A percentile compares a stretch with the other conserved stretches of the same genome.
Evolutionary conservation across 2,888 invertebrate species (phyloP).

Genomic region (Fabriciana adippe): DNA sequence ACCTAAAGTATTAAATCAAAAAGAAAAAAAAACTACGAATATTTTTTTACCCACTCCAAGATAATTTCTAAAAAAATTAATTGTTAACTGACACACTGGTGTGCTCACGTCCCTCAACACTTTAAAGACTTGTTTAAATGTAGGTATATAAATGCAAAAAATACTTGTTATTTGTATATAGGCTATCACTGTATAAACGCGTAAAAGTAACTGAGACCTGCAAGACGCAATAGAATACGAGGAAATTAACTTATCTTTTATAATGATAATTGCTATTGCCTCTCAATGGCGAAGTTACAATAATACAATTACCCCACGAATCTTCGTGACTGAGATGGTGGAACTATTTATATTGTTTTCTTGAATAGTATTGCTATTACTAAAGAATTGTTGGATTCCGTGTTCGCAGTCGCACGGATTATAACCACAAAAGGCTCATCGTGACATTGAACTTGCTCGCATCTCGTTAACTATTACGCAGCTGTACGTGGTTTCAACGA

Average conservation of each 20-base stretch:
- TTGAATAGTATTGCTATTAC: constrained; percentile 16
- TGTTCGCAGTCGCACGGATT: constrained; percentile 24
- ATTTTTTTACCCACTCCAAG: too few relatives aligned
- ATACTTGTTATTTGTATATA: too few relatives aligned
- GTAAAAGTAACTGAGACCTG: constrained; percentile 13
- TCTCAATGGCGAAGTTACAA: constrained; percentile 30
- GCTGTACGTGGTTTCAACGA: constrained; percentile 9
- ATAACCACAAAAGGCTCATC: constrained; percentile 29
- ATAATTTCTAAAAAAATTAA: too few relatives aligned
- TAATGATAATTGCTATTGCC: constrained; percentile 27
- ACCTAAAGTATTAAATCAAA: too few relatives aligned
- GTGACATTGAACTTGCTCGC: constrained; percentile 42
- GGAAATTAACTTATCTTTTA: constrained; percentile 28
- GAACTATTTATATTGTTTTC: constrained; percentile 24
- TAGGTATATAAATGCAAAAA: too few relatives aligned
- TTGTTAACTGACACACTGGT: too few relatives aligned
- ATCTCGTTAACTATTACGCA: constrained; percentile 12
- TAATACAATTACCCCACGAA: constrained; percentile 18
- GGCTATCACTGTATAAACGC: neutral
- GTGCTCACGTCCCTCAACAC: too few relatives aligned
- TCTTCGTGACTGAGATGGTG: constrained; percentile 29
- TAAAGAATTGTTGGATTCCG: constrained; percentile 25
- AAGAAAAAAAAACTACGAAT: too few relatives aligned
- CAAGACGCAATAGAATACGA: constrained; percentile 8
- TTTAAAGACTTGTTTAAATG: too few relatives aligned